Evolutionary conservation across 2,888 invertebrate genomes (phyloP), one percentile per base, ranked within the genome.

Genomic region (Vanessa cardui): DNA sequence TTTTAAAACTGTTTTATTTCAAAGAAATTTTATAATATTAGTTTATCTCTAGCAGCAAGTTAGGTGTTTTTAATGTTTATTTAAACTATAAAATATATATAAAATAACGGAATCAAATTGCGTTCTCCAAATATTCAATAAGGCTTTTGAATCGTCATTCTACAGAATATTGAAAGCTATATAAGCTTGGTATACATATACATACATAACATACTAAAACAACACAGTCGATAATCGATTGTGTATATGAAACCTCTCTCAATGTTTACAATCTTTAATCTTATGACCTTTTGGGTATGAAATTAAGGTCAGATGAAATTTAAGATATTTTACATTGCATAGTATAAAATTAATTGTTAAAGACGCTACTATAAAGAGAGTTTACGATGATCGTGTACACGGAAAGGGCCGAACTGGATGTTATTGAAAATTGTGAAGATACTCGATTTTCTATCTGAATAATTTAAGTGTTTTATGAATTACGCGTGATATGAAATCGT

Each of bases 311-410:
- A 54, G 54, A 54, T 54, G 54, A 31, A 54, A 54, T 54, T 54
- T 54, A 16, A 54, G 54, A 54, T 54, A 54, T 8, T 33, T 50
- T 50, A 20, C 50, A 50, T 21, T 21, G 31, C 54, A 54, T 7
- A 31, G 9, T 26, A 64, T 62, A 52, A 67, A 69, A 68, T 71
- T 72, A 72, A 72, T 72, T 69, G 72, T 71, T 64, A 59, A 69
- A 66, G n/a, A n/a, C n/a, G n/a, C n/a, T 62, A 66, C 21, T 21
- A 62, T 54, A 63, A 70, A 67, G 60, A 50, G 60, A 60, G 46
- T 59, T 62, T 69, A 65, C 66, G 66, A 67, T 65, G 67, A 69
- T 61, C 71, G 61, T 45, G 54, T 69, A 72, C 72, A 72, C 21
- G 72, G 52, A 71, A 72, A 58, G 64, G 72, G 72, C 66, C 65